Percentiles rank a stretch among this genome's conserved stretches.
These are phyloP conservation scores for Actinernus sp. DNA, from an alignment of 92 coral and sea anemone species.

Conservation along the genomic window DNA sequence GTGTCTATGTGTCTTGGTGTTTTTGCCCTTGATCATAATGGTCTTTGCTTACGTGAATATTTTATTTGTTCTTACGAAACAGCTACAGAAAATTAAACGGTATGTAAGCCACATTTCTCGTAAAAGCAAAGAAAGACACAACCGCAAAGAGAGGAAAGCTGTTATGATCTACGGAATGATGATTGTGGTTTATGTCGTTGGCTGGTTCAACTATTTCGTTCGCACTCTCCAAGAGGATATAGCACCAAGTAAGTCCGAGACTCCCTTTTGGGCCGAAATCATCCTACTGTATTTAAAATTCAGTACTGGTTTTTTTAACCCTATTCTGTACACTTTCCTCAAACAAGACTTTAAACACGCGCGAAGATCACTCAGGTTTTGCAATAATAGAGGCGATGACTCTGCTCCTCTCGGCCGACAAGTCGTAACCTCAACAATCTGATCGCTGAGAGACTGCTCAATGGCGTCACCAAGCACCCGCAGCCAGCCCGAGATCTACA, in stretches of 20 bases:
- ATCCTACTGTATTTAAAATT: constrained; percentile 43
- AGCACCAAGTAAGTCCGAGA: not conserved
- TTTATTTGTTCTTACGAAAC: constrained; percentile 58
- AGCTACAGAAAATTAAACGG: constrained; percentile 56
- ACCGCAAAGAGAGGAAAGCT: constrained; percentile 67
- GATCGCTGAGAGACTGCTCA: no score
- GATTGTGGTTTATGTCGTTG: constrained; percentile 65
- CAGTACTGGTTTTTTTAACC: constrained; percentile 74
- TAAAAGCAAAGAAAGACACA: constrained; percentile 35
- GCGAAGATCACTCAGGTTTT: constrained; percentile 4
- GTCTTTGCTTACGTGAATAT: constrained; percentile 63
- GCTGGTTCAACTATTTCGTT: constrained; percentile 83
- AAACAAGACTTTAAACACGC: constrained; percentile 81
- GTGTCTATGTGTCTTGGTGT: constrained; percentile 51
- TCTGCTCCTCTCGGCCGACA: no score
- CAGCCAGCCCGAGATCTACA: no score
- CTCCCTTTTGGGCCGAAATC: constrained; percentile 65
- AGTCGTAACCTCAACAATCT: no score
- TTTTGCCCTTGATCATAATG: constrained; percentile 66
- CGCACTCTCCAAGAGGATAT: constrained; percentile 50
- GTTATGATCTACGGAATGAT: constrained; percentile 70
- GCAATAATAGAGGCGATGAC: no score
- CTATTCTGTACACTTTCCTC: constrained; percentile 73
- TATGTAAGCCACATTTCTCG: constrained; percentile 49
- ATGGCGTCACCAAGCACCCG: no score